Conservation (phyloP, 2,888 invertebrate genomes). For the Rhingia rostrata region DNA sequence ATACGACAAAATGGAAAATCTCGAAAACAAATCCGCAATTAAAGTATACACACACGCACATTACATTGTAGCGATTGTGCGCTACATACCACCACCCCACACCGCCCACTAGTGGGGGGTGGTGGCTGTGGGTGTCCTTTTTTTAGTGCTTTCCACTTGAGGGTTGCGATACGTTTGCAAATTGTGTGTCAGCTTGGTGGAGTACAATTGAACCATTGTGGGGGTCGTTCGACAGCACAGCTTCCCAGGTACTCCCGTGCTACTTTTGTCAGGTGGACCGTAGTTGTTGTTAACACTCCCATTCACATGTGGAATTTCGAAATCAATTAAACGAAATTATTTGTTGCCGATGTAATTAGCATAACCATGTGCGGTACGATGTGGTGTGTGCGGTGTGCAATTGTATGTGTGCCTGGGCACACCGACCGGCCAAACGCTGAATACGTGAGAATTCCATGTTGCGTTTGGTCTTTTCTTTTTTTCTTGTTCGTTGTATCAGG, state of each 20-base stretch:
- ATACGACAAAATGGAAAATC: slow-evolving; percentile 70
- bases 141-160: slow-evolving; percentile 47
- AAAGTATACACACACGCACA: slow-evolving; percentile 68
- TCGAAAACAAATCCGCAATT: slow-evolving; percentile 75
- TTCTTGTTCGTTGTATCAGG: neutral
- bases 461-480: slow-evolving; percentile 17
- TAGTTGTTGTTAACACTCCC: slow-evolving; percentile 71
- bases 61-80: slow-evolving; percentile 66
- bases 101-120: neutral
- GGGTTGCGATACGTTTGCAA: slow-evolving; percentile 55
- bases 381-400: slow-evolving; percentile 55
- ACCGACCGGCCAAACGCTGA: neutral
- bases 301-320: slow-evolving; percentile 71
- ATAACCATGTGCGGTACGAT: slow-evolving; percentile 72
- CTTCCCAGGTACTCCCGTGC: slow-evolving; percentile 35
- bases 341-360: slow-evolving; percentile 75
- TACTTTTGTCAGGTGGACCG: slow-evolving; percentile 69
- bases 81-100: slow-evolving; percentile 20
- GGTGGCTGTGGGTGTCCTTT: slow-evolving; percentile 18
- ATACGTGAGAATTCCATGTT: slow-evolving; percentile 37
- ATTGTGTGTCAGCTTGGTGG: slow-evolving; percentile 65
- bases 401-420: slow-evolving; percentile 35
- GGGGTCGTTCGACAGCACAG: neutral
- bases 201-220: slow-evolving; percentile 46
- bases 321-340: slow-evolving; percentile 75